These are phyloP conservation scores for Plecturocebus donacophilus DNA, from an alignment of 2,113 vertebrate species.

Conservation along the genomic window DNA sequence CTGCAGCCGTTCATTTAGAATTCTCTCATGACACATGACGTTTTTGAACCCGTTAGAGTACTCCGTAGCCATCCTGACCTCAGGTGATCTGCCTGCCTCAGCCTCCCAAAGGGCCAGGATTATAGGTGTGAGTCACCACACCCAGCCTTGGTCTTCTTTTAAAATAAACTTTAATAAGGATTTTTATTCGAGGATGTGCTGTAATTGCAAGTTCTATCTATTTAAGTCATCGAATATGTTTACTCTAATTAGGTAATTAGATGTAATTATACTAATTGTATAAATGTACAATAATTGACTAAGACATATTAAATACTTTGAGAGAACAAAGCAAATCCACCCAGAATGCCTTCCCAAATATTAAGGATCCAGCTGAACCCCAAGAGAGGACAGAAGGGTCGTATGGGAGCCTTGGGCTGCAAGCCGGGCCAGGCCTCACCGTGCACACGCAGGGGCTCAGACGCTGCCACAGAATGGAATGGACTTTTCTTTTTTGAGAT, in stretches of 20 bases:
- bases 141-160: neutral
- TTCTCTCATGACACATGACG: neutral
- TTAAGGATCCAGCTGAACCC: neutral
- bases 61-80: neutral
- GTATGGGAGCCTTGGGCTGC: rapidly evolving
- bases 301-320: conserved; percentile 65
- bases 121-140: no score
- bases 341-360: conserved; percentile 50
- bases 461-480: rapidly evolving
- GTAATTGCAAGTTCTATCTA: conserved; percentile 80
- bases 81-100: no score
- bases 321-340: conserved; percentile 81
- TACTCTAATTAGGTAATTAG: conserved; percentile 82
- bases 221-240: conserved; percentile 79
- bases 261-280: conserved; percentile 85
- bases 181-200: conserved; percentile 58
- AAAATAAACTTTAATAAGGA: conserved; percentile 58
- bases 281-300: conserved; percentile 80
- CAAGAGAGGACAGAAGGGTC: neutral
- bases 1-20: neutral
- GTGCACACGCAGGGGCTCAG: rapidly evolving
- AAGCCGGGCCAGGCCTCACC: neutral
- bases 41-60: neutral
- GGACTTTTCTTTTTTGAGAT: no score
- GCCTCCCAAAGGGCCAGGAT: no score